Conservation (phyloP, 2,113 vertebrate species). For the Dendrocopos noguchii region DNA sequence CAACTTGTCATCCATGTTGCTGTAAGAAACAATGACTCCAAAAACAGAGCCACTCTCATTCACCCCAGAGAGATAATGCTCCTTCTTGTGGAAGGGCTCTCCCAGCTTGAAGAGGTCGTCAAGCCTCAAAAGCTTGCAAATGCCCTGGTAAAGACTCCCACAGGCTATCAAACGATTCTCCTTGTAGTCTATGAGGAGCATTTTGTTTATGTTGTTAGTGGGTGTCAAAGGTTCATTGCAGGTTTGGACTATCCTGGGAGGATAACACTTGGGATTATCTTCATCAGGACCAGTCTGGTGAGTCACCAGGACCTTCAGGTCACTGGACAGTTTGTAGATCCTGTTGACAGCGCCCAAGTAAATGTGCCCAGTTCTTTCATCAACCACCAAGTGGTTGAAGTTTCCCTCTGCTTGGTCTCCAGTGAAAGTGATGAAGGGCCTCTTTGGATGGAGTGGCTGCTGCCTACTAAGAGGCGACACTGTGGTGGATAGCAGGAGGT, state of each 20-base stretch:
- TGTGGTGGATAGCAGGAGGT: conserved; percentile 83
- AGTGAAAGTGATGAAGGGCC: conserved; percentile 85
- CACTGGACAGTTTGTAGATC: conserved; percentile 95
- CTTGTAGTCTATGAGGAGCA: conserved; percentile 97
- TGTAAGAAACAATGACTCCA: conserved; percentile 96
- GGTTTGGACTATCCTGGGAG: conserved; percentile 94
- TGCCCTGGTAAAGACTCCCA: conserved; percentile 96
- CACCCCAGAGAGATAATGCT: conserved; percentile 97
- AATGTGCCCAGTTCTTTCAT: conserved; percentile 92
- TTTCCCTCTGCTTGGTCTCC: conserved; percentile 86
- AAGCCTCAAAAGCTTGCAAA: conserved; percentile 94
- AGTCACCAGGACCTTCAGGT: conserved; percentile 88
- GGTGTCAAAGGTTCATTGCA: conserved; percentile 90
- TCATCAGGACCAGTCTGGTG: conserved; percentile 96
- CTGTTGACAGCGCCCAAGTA: conserved; percentile 95
- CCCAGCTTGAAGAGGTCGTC: conserved; percentile 98
- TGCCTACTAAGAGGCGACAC: conserved; percentile 79
- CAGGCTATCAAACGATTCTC: conserved; percentile 95
- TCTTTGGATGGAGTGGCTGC: conserved; percentile 78
- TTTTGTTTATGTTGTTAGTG: conserved; percentile 98
- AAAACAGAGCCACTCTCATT: conserved; percentile 97
- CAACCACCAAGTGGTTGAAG: conserved; percentile 96
- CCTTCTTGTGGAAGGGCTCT: conserved; percentile 97
- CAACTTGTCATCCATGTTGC: conserved; percentile 91
- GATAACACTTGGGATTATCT: conserved; percentile 98